phyloP scores from a whole-genome alignment of 2,888 invertebrate genomes.

The Platycheirus albimanus region DNA sequence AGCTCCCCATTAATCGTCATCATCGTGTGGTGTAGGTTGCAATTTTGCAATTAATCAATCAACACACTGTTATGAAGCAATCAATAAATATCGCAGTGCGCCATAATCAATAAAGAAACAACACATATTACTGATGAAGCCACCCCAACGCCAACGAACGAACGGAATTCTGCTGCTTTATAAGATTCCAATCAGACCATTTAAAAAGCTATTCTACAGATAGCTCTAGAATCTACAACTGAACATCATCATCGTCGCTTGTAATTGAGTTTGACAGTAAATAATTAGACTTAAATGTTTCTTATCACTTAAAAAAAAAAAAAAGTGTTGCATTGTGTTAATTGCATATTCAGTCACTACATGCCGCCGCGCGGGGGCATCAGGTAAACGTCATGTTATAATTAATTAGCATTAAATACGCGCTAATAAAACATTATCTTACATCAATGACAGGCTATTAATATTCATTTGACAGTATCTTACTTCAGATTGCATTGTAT shows the following conservation, averaged over 20 bases:
- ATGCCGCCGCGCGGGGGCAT: too few relatives aligned
- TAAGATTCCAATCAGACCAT: neutral
- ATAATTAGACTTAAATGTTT: too few relatives aligned
- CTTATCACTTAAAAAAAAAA: too few relatives aligned
- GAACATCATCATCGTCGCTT: too few relatives aligned
- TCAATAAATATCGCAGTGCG: conserved; percentile 56
- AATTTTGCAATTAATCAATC: conserved; percentile 68
- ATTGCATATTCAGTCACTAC: too few relatives aligned
- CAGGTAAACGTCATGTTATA: too few relatives aligned
- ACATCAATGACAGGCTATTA: conserved; percentile 43
- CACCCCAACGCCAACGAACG: neutral
- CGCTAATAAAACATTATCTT: too few relatives aligned
- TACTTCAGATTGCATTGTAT: neutral
- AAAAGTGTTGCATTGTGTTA: neutral
- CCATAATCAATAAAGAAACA: conserved; percentile 48
- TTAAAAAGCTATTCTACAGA: too few relatives aligned
- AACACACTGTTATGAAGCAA: conserved; percentile 33
- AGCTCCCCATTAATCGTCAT: conserved; percentile 21
- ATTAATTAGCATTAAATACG: too few relatives aligned
- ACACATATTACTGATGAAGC: neutral
- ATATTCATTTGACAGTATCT: conserved; percentile 14
- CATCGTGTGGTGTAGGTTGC: conserved; percentile 24
- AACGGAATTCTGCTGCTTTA: neutral
- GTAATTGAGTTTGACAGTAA: too few relatives aligned
- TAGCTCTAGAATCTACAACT: too few relatives aligned